Evolutionary conservation across 2,113 vertebrate species (phyloP), one percentile per base, ranked within the genome.

Genomic region (Chaenogobius annularis): DNA sequence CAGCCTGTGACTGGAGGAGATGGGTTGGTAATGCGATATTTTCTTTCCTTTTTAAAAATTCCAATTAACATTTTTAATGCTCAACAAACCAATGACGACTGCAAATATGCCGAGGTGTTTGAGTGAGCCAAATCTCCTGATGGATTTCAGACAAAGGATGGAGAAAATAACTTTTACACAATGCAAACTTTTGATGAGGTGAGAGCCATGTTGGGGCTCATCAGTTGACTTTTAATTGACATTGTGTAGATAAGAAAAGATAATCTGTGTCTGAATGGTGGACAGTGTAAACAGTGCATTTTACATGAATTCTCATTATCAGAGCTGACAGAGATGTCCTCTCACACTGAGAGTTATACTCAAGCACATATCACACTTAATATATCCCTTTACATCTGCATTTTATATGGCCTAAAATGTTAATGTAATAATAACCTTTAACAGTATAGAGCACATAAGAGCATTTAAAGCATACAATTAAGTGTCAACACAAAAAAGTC

Each of bases 51-150:
- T 90, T 83, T 83, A 83, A 84, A 89, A 90, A 84, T 89, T 92
- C 93, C 90, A 93, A 93, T 93, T 94, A 93, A 92, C 89, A 91
- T 92, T 91, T 91, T 91, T 88, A 89, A 91, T 89, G 91, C 90
- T 92, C 86, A 83, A 91, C 89, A 93, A 90, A 90, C 89, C 85
- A 77, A 74, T 78, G 90, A 78, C 77, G 87, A 83, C 83, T 87
- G 87, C 89, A 90, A 89, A 92, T 89, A 85, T 54, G 82, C 75
- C 37, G 67, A 79, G 83, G 81, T 92, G 86, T 88, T 82, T 77
- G 82, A 90, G 84, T 77, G 85, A 72, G 79, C 75, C 76, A 80
- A 73, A 85, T 90, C 83, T 87, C 79, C 71, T 83, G 86, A 89
- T 84, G 72, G 83, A 12, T 73, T 83, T 74, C 86, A 83, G 80